Conservation (phyloP, 2,113 vertebrate species). For the Seriola quinqueradiata region DNA sequence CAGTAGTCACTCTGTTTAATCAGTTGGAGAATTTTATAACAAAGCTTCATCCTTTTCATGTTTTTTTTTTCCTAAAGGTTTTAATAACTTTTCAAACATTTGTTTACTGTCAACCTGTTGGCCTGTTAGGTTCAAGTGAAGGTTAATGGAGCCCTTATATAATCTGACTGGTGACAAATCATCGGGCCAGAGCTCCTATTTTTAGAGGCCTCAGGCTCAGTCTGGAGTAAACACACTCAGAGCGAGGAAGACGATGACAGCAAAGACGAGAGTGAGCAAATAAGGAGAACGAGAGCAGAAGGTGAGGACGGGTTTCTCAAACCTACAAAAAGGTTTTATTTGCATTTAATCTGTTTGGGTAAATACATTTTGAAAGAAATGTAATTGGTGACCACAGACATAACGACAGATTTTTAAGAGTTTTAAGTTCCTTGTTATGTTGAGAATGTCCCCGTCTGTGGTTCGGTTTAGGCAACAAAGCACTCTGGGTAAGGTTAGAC, state of each 20-base stretch:
- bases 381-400: too few species aligned
- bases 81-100: conserved; percentile 8
- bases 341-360: too few species aligned
- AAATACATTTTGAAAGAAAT: too few species aligned
- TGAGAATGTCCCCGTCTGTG: neutral
- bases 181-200: conserved; percentile 4
- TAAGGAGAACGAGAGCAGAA: neutral
- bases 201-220: conserved; percentile 20
- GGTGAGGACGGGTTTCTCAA: neutral
- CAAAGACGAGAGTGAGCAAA: neutral
- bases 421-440: too few species aligned
- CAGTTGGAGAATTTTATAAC: neutral
- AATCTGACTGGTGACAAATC: conserved; percentile 27
- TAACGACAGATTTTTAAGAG: too few species aligned
- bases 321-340: neutral
- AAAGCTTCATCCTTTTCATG: neutral
- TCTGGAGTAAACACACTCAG: conserved; percentile 22
- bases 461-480: neutral
- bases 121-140: neutral
- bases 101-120: conserved; percentile 15
- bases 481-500: neutral
- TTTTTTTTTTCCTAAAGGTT: neutral
- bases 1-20: conserved; percentile 8
- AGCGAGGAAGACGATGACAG: neutral
- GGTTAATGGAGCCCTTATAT: conserved; percentile 3